Evolutionary conservation across 2,113 vertebrate species (phyloP).

Genomic region (Leptobrachium leishanense): DNA sequence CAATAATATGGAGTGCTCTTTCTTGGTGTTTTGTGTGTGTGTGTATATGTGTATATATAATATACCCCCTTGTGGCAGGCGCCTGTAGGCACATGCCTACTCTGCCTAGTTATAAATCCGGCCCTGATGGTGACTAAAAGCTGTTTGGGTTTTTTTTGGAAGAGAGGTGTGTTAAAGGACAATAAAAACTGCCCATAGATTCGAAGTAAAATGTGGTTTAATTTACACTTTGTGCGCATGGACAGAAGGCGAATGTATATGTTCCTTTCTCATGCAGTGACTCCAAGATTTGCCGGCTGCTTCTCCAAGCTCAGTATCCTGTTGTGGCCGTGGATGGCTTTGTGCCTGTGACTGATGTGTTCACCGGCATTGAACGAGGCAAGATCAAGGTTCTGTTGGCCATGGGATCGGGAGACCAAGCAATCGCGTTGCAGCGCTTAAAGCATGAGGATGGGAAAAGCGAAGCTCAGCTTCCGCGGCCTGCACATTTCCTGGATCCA

Average conservation of each 20-base stretch:
- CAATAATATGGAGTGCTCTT: too few species aligned
- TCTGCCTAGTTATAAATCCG: too few species aligned
- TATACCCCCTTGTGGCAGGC: too few species aligned
- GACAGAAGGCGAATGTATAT: background rate
- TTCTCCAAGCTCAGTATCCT: conserved; percentile 88
- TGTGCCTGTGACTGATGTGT: conserved; percentile 84
- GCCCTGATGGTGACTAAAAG: too few species aligned
- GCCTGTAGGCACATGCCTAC: too few species aligned
- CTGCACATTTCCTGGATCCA: conserved; percentile 76
- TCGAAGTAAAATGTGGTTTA: too few species aligned
- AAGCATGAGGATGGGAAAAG: conserved; percentile 68
- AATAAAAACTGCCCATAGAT: too few species aligned
- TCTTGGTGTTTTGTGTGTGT: too few species aligned
- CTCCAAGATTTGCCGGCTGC: conserved; percentile 72
- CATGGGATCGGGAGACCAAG: conserved; percentile 85
- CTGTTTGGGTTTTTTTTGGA: too few species aligned
- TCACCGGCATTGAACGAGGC: conserved; percentile 76
- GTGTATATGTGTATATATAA: too few species aligned
- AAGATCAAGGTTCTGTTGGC: conserved; percentile 83
- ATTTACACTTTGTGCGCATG: background rate
- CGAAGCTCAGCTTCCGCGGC: conserved; percentile 56
- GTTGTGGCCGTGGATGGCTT: conserved; percentile 88
- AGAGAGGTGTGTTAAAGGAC: too few species aligned
- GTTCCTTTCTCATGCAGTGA: conserved; percentile 67
- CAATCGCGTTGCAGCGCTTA: conserved; percentile 77